Evolutionary conservation across 2,113 vertebrate genomes (phyloP).

Genomic region (Xyliphius kryptos): DNA sequence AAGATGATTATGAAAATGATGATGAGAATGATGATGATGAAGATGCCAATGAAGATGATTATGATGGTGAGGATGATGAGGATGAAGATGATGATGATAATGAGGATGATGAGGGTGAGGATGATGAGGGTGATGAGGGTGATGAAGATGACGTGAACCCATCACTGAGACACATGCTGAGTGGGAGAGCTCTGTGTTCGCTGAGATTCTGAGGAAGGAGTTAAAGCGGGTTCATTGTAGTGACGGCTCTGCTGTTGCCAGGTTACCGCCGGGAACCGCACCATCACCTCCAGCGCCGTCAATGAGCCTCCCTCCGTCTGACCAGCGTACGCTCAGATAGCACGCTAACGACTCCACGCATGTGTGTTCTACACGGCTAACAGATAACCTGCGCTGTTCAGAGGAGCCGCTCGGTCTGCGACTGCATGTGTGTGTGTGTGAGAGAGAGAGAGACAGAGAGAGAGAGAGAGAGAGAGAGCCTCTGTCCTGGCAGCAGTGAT

Average conservation of each 20-base stretch:
- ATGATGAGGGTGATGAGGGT: too few relatives aligned
- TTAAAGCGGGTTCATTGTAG: constrained; percentile 40
- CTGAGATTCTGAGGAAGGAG: constrained; percentile 6
- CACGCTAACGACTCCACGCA: neutral
- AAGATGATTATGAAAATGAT: too few relatives aligned
- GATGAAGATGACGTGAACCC: too few relatives aligned
- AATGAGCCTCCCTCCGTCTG: constrained; percentile 27
- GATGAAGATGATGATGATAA: too few relatives aligned
- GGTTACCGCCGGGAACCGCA: constrained; percentile 49
- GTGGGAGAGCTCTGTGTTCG: too few relatives aligned
- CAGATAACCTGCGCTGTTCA: neutral
- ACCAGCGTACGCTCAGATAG: neutral
- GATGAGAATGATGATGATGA: too few relatives aligned
- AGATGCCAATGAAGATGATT: too few relatives aligned
- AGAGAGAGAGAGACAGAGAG: neutral
- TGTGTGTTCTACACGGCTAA: neutral
- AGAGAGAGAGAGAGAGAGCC: neutral
- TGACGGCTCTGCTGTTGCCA: constrained; percentile 60
- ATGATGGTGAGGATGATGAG: too few relatives aligned
- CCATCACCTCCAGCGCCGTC: constrained; percentile 41
- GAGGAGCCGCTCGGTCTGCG: too few relatives aligned
- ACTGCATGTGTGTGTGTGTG: constrained; percentile 4
- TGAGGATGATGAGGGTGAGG: too few relatives aligned
- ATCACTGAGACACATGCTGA: too few relatives aligned
- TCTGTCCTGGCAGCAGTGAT: constrained; percentile 2